These are phyloP conservation scores for Gymnogyps californianus DNA, from an alignment of 2,113 vertebrate genomes.

Conservation along the genomic window DNA sequence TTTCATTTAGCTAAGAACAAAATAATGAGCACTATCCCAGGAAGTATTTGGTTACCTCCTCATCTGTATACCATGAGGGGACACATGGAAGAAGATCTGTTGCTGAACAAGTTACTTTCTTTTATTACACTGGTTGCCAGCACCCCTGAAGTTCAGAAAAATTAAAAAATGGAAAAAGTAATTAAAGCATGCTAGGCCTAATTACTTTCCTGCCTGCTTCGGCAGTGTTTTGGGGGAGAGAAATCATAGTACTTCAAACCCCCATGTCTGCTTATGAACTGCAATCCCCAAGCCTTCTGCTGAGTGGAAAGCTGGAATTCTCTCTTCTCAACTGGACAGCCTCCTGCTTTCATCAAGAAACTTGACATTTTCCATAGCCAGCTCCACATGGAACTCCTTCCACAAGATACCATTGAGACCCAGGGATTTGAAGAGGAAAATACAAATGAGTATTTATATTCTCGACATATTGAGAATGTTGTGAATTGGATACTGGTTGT, in stretches of 20 bases:
- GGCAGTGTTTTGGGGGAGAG: slow-evolving; percentile 5
- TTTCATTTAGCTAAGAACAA: background rate
- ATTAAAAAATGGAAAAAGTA: slow-evolving; percentile 66
- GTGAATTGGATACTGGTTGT: background rate
- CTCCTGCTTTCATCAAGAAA: slow-evolving; percentile 42
- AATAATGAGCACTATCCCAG: background rate
- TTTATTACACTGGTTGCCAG: slow-evolving; percentile 8
- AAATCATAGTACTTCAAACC: slow-evolving; percentile 18
- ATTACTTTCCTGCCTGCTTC: slow-evolving; percentile 55
- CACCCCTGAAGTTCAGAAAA: slow-evolving; percentile 70
- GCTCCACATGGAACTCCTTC: slow-evolving; percentile 3
- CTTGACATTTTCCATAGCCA: slow-evolving; percentile 18
- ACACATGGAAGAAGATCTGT: background rate
- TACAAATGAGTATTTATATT: background rate
- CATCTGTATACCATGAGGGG: background rate
- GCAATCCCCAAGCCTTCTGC: slow-evolving; percentile 17
- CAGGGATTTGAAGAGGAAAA: background rate
- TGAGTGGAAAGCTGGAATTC: background rate
- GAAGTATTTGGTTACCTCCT: slow-evolving; percentile 6
- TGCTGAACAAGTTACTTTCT: slow-evolving; percentile 13
- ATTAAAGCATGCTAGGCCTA: slow-evolving; percentile 64
- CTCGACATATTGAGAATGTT: background rate
- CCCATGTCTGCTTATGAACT: slow-evolving; percentile 10
- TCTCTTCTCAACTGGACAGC: background rate
- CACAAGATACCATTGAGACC: background rate